These are phyloP conservation scores for Agrochola circellaris DNA, from an alignment of 2,888 invertebrate genomes.

Conservation along the genomic window DNA sequence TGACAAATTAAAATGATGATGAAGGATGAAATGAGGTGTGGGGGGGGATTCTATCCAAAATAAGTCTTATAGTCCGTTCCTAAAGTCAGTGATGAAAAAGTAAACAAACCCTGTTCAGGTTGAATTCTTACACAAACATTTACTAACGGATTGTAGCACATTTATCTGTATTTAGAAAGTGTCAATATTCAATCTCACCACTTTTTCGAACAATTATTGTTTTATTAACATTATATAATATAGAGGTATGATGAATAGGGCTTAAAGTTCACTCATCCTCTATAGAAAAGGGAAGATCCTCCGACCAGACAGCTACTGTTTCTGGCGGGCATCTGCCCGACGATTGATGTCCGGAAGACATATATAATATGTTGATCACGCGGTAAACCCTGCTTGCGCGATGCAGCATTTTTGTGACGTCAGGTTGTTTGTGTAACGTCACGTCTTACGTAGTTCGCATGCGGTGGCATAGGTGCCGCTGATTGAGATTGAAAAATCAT, in stretches of 20 bases:
- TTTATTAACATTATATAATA: not conserved
- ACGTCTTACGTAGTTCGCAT: too few relatives aligned
- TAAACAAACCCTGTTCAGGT: not conserved
- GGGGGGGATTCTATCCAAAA: not conserved
- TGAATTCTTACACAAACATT: not conserved
- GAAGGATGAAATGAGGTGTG: conserved; percentile 35
- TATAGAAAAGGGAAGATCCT: too few relatives aligned
- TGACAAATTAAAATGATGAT: conserved; percentile 79
- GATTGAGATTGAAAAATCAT: not conserved
- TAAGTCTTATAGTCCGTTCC: not conserved
- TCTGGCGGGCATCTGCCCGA: too few relatives aligned
- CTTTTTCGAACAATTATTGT: not conserved
- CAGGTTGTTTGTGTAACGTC: too few relatives aligned
- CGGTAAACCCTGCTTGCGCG: too few relatives aligned
- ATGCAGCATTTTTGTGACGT: too few relatives aligned
- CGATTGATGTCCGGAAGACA: too few relatives aligned
- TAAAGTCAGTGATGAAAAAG: not conserved
- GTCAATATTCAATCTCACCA: not conserved
- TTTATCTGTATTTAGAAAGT: not conserved
- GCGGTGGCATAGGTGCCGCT: too few relatives aligned
- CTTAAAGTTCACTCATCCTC: too few relatives aligned
- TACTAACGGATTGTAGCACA: not conserved
- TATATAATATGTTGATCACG: too few relatives aligned
- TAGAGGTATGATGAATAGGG: not conserved
- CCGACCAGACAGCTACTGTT: too few relatives aligned